Evolutionary conservation across 2,888 invertebrate species (phyloP).

Genomic region (Lasiommata megera): DNA sequence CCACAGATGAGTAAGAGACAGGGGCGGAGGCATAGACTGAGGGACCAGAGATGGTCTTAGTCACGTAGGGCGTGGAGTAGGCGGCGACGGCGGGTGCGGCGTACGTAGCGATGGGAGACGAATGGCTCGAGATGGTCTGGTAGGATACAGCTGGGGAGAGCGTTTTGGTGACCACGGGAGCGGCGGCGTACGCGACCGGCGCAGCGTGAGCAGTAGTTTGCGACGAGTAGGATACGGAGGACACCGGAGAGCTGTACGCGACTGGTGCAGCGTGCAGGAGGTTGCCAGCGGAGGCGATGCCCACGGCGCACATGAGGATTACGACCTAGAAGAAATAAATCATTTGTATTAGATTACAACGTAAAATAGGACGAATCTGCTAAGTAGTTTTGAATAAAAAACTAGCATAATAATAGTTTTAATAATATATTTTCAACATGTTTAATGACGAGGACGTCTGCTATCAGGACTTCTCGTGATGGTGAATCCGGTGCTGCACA

Average conservation of each 20-base stretch:
- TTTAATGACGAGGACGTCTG: no score
- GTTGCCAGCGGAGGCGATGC: slow-evolving; percentile 82
- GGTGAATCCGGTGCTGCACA: no score
- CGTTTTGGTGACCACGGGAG: slow-evolving; percentile 41
- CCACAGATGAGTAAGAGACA: slow-evolving; percentile 16
- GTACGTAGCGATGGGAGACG: slow-evolving; percentile 32
- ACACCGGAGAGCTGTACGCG: slow-evolving; percentile 77
- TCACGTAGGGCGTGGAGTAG: slow-evolving; percentile 30
- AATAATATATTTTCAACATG: no score
- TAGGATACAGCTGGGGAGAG: slow-evolving; percentile 50
- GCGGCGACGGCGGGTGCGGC: slow-evolving; percentile 49
- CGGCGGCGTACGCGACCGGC: slow-evolving; percentile 47
- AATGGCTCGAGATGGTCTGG: slow-evolving; percentile 49
- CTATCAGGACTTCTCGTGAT: no score
- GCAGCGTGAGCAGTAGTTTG: slow-evolving; percentile 36
- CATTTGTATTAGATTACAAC: neutral
- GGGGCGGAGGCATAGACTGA: neutral
- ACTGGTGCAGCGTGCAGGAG: slow-evolving; percentile 66
- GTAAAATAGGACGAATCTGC: no score
- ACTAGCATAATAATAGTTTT: no score
- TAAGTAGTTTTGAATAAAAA: no score
- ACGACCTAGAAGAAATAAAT: slow-evolving; percentile 67
- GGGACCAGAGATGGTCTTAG: slow-evolving; percentile 21
- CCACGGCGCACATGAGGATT: slow-evolving; percentile 80
- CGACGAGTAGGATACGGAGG: slow-evolving; percentile 53